These are phyloP conservation scores for Rhabditoides inermis DNA, from an alignment of 2,888 invertebrate genomes.

Conservation along the genomic window DNA sequence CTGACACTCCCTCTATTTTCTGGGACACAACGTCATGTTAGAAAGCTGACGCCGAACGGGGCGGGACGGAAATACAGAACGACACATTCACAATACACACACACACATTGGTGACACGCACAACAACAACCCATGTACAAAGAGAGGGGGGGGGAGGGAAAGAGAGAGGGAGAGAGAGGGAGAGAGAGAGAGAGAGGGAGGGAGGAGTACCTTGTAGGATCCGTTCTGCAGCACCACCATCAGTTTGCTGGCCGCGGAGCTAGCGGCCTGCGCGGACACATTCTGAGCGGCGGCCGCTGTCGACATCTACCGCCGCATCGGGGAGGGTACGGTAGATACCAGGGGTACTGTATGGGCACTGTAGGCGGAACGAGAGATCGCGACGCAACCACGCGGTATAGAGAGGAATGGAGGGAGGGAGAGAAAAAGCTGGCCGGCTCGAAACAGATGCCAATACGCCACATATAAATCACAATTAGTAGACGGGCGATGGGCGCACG, in stretches of 20 bases:
- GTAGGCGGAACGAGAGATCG: background rate
- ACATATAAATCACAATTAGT: too few relatives aligned
- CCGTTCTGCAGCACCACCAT: constrained; percentile 43
- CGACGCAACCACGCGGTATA: background rate
- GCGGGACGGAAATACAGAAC: too few relatives aligned
- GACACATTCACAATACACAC: too few relatives aligned
- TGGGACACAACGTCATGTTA: too few relatives aligned
- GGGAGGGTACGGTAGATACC: too few relatives aligned
- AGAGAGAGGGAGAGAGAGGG: background rate
- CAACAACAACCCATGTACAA: background rate
- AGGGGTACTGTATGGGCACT: background rate
- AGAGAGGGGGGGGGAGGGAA: background rate
- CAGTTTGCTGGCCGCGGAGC: constrained; percentile 29
- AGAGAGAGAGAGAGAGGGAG: background rate
- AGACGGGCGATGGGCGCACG: too few relatives aligned
- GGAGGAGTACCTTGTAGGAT: constrained; percentile 30
- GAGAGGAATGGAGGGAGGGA: constrained; percentile 4
- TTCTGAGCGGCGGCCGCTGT: constrained; percentile 14
- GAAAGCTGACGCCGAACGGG: too few relatives aligned
- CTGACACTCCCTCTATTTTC: too few relatives aligned
- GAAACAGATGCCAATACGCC: background rate
- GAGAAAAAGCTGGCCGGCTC: background rate
- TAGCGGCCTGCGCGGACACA: too few relatives aligned
- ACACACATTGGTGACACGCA: too few relatives aligned
- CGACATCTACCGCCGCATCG: too few relatives aligned